Evolutionary conservation across 2,888 invertebrate genomes (phyloP).

Genomic region (Andrena camellia): DNA sequence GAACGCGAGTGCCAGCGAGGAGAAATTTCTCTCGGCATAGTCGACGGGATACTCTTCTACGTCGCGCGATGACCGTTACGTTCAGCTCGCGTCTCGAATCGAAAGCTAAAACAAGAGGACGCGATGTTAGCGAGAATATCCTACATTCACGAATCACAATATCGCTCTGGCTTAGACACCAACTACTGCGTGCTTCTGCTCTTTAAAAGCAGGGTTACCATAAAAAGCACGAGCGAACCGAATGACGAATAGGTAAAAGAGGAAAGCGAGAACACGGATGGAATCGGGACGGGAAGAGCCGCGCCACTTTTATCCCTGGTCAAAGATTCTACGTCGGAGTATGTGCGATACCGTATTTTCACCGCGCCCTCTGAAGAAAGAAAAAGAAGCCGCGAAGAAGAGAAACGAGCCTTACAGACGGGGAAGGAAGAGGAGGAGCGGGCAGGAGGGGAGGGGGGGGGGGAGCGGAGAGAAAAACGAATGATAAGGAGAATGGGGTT

Average conservation of each 20-base stretch:
- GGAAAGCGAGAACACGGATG: neutral
- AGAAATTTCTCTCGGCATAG: conserved; percentile 16
- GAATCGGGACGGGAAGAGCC: conserved; percentile 19
- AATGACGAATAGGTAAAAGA: conserved; percentile 49
- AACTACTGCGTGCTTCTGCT: too few relatives aligned
- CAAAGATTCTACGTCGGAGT: neutral
- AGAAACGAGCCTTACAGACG: conserved; percentile 13
- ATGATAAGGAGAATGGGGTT: conserved; percentile 14
- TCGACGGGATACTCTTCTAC: conserved; percentile 17
- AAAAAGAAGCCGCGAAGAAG: conserved; percentile 43
- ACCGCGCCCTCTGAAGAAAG: neutral
- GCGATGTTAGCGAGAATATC: neutral
- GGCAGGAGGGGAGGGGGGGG: neutral
- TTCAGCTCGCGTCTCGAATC: conserved; percentile 4
- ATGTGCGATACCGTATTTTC: neutral
- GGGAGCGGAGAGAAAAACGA: neutral
- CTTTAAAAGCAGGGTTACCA: too few relatives aligned
- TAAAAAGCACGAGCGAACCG: conserved; percentile 23
- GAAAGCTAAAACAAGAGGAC: neutral
- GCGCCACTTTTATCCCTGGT: conserved; percentile 12
- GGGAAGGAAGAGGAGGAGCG: conserved; percentile 3
- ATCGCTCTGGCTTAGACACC: too few relatives aligned
- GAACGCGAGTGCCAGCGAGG: neutral
- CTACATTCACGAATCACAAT: too few relatives aligned
- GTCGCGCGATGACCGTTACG: neutral